These are phyloP conservation scores for Anarrhichthys ocellatus DNA, from an alignment of 2,113 vertebrate genomes.

Conservation along the genomic window DNA sequence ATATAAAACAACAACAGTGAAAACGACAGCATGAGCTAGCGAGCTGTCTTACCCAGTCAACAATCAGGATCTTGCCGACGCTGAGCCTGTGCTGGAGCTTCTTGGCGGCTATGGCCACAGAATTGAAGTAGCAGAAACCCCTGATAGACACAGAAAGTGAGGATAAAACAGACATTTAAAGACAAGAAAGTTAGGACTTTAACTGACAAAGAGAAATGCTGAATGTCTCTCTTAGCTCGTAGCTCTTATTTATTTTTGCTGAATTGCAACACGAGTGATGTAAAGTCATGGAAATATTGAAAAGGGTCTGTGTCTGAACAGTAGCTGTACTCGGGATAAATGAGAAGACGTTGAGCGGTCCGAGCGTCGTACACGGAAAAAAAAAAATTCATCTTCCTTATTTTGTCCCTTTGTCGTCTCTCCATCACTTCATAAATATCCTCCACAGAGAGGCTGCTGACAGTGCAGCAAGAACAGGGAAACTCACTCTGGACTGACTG, in stretches of 20 bases:
- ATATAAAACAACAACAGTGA: not conserved
- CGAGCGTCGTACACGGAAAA: not conserved
- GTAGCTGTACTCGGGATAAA: not conserved
- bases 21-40: not conserved
- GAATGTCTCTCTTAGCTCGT: not conserved
- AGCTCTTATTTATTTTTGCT: not conserved
- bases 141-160: conserved; percentile 70
- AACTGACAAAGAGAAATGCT: not conserved
- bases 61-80: conserved; percentile 92
- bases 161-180: not conserved
- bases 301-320: not conserved
- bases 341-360: not conserved
- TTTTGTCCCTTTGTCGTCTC: conserved; percentile 13
- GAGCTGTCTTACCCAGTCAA: conserved; percentile 91
- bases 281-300: not conserved
- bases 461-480: conserved; percentile 23
- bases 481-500: not conserved
- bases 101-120: conserved; percentile 92
- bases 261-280: no score
- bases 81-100: conserved; percentile 88
- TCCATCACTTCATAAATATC: conserved; percentile 47
- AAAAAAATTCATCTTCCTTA: conserved; percentile 33
- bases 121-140: conserved; percentile 96
- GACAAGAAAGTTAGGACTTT: not conserved
- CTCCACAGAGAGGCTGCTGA: conserved; percentile 45